These are phyloP conservation scores for Corvus cornix DNA, from an alignment of 2,113 vertebrate species.

Conservation along the genomic window DNA sequence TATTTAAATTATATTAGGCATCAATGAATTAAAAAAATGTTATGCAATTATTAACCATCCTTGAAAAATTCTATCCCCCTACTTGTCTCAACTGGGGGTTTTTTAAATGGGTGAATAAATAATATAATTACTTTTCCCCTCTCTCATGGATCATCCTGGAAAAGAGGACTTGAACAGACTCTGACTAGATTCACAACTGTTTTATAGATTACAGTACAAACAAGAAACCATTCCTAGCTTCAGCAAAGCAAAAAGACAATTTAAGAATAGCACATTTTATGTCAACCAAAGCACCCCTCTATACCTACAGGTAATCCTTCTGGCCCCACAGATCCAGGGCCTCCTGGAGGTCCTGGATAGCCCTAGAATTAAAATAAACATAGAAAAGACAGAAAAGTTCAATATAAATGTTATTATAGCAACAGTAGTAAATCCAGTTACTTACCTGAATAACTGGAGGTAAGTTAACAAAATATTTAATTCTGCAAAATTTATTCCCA, in stretches of 20 bases:
- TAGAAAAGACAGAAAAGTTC: neutral
- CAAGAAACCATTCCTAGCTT: neutral
- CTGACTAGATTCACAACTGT: neutral
- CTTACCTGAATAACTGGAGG: neutral
- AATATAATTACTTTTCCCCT: neutral
- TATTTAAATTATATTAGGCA: neutral
- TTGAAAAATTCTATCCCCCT: neutral
- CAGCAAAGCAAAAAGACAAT: neutral
- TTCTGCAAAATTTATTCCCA: neutral
- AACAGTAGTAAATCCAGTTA: neutral
- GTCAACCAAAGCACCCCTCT: neutral
- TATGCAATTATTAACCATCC: neutral
- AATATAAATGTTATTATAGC: neutral
- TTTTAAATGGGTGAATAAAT: neutral
- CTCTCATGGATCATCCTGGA: neutral
- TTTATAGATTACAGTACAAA: neutral
- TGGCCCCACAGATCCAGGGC: slow-evolving; percentile 84
- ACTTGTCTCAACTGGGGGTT: neutral
- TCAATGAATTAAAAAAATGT: neutral
- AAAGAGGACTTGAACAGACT: neutral
- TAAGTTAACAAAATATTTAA: neutral
- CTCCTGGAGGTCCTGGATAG: slow-evolving; percentile 87
- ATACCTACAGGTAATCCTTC: slow-evolving; percentile 88
- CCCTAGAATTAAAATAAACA: slow-evolving; percentile 79
- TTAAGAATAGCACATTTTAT: neutral